A percentile compares a stretch with the other conserved stretches of the same genome.
phyloP scores from a whole-genome alignment of 2,113 vertebrate genomes.

The Apodemus sylvaticus region DNA sequence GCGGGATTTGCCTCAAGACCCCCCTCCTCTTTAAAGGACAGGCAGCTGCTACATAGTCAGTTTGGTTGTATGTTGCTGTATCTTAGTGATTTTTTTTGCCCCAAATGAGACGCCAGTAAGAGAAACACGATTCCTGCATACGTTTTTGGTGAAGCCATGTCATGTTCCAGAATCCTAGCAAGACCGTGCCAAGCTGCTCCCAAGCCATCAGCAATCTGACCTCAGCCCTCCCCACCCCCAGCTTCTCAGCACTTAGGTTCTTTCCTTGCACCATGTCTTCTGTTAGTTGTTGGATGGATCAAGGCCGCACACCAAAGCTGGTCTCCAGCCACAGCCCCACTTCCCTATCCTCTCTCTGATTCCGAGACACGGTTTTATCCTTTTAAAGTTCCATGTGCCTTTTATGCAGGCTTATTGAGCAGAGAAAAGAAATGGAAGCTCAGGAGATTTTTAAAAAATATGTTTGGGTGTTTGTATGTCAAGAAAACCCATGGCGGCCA shows the following conservation, averaged over 20 bases:
- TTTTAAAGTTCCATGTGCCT: neutral
- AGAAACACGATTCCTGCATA: neutral
- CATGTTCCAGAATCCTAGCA: neutral
- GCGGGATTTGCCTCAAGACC: fast-evolving
- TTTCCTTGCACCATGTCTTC: neutral
- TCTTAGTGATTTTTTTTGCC: neutral
- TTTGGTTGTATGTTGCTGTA: neutral
- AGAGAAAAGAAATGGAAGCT: too few species aligned
- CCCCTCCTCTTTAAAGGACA: neutral
- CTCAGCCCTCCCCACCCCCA: neutral
- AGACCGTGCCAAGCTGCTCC: neutral
- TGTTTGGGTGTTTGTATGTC: neutral
- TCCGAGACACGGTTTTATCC: neutral
- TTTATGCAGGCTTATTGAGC: neutral
- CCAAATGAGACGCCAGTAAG: neutral
- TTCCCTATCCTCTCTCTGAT: neutral
- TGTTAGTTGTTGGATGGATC: neutral
- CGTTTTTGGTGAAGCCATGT: neutral
- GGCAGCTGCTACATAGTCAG: neutral
- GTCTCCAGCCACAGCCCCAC: neutral
- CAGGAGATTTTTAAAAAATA: neutral
- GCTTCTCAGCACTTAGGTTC: neutral
- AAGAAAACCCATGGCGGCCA: neutral
- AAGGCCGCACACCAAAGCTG: neutral
- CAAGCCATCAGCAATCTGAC: neutral